Conservation (phyloP, 2,113 vertebrate genomes). For the Charina bottae region DNA sequence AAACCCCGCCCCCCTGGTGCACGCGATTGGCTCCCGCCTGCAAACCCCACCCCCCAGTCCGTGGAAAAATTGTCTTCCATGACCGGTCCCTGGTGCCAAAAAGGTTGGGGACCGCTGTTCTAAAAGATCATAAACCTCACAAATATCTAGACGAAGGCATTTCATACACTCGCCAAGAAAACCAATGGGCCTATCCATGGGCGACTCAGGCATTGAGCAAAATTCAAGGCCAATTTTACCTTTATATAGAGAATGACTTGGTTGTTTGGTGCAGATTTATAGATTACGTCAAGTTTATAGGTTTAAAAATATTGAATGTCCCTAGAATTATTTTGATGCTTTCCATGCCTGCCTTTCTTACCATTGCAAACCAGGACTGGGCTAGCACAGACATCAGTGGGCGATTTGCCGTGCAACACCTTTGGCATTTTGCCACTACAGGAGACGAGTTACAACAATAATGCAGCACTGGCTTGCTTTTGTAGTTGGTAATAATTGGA, state of each 20-base stretch:
- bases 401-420: too few relatives aligned
- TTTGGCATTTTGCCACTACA: background rate
- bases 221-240: background rate
- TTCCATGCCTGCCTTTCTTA: background rate
- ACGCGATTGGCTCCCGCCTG: too few relatives aligned
- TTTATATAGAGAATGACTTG: background rate
- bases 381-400: background rate
- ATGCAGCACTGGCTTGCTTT: background rate
- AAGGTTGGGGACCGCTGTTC: too few relatives aligned
- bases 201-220: background rate
- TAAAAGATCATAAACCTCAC: too few relatives aligned
- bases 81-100: too few relatives aligned
- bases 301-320: background rate
- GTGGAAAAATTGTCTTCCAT: too few relatives aligned
- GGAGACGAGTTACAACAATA: background rate
- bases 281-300: background rate
- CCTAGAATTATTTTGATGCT: background rate
- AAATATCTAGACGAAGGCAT: background rate
- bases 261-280: background rate
- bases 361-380: background rate
- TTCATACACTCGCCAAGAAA: background rate
- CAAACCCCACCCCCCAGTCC: too few relatives aligned
- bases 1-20: too few relatives aligned
- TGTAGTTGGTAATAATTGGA: background rate
- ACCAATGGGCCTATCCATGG: background rate